These are phyloP conservation scores for Sebastiscus tertius DNA, from an alignment of 2,797 vertebrate species.

Conservation along the genomic window DNA sequence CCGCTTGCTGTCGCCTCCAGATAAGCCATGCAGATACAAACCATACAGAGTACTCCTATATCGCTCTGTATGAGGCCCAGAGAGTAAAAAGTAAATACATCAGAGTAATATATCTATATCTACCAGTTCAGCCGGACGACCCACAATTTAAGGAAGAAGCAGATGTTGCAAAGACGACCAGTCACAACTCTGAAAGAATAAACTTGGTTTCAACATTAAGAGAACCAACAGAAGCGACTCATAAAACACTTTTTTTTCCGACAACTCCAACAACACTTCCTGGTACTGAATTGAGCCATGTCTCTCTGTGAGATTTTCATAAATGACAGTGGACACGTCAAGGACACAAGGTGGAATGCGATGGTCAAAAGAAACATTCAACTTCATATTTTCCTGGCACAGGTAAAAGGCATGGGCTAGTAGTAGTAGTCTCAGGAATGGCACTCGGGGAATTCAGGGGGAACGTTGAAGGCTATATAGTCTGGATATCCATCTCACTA, in stretches of 20 bases:
- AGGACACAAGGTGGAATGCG: constrained; percentile 50
- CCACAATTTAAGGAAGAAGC: constrained; percentile 37
- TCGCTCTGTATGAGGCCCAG: constrained; percentile 48
- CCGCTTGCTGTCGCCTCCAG: constrained; percentile 38
- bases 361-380: constrained; percentile 65
- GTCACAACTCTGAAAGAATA: constrained; percentile 24
- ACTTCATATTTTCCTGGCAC: constrained; percentile 74
- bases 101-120: constrained; percentile 50
- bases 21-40: constrained; percentile 77
- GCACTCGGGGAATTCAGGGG: constrained; percentile 60
- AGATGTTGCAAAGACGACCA: constrained; percentile 37
- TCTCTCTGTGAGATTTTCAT: constrained; percentile 11
- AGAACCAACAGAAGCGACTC: background rate
- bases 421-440: constrained; percentile 80
- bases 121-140: constrained; percentile 35
- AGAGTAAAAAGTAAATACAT: constrained; percentile 58
- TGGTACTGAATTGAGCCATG: constrained; percentile 26
- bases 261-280: constrained; percentile 39
- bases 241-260: constrained; percentile 2
- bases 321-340: constrained; percentile 41
- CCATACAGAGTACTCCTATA: constrained; percentile 61
- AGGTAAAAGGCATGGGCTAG: constrained; percentile 74
- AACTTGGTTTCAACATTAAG: background rate
- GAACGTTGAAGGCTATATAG: constrained; percentile 61
- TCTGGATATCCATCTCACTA: constrained; percentile 68